These are phyloP conservation scores for Bubalus kerabau DNA, from an alignment of 2,113 vertebrate genomes.

Conservation along the genomic window DNA sequence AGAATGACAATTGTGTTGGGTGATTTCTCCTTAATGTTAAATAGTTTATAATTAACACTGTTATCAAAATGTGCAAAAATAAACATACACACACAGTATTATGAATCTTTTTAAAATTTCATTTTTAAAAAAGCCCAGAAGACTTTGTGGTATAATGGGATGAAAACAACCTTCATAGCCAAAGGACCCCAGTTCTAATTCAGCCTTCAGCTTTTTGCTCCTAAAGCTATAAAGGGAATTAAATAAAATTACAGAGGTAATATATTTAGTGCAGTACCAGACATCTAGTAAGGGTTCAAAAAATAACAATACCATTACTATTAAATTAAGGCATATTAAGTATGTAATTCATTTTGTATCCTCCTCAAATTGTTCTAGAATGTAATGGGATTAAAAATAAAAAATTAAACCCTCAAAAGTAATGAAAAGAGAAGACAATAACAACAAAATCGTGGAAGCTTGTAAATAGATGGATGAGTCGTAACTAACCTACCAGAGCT, in stretches of 20 bases:
- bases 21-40: neutral
- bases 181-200: neutral
- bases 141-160: neutral
- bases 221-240: neutral
- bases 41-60: neutral
- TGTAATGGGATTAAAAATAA: constrained; percentile 1
- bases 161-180: neutral
- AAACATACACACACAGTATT: neutral
- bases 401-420: neutral
- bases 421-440: neutral
- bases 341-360: neutral
- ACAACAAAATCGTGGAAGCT: neutral
- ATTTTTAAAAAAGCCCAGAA: neutral
- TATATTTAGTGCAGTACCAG: neutral
- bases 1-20: neutral
- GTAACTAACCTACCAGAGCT: neutral
- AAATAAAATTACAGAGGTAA: neutral
- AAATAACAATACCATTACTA: neutral
- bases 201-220: neutral
- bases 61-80: neutral
- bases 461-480: neutral
- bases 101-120: neutral
- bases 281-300: neutral
- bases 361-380: constrained; percentile 5
- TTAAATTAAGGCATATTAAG: neutral